Evolutionary conservation across 2,888 invertebrate species (phyloP), one percentile per base, ranked within the genome.

Genomic region (Apomyelois bistriatella): DNA sequence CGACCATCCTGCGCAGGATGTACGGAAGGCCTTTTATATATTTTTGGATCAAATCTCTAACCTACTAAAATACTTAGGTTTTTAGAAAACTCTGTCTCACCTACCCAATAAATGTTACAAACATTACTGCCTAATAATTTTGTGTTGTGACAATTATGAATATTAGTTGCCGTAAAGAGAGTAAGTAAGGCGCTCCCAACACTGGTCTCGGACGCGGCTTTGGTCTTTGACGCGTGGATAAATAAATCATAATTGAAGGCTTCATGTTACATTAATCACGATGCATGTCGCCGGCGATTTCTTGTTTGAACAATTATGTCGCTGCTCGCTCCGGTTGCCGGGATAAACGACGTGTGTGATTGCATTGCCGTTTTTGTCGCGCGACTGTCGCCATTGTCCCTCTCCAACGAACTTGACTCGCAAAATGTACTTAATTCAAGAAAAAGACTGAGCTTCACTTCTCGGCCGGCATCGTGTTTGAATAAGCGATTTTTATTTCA

Each of bases 231-330:
- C 62, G 70, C 60, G 65, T 72, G 63, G 70, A 70, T 73, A 78
- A 76, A 81, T 85, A 76, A 85, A 84, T 83, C 74, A 79, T 76
- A 73, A 72, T 72, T 68, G 43, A 64, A 71, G 70, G 65, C 69
- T 72, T 60, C 58, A 65, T 58, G 60, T 65, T 69, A 68, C 75
- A 85, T 86, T 83, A 79, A 85, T 85, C 82, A 82, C 76, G 78
- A 79, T 70, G 79, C 74, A 74, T 76, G 74, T 70, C 68, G 66
- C 42, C 55, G 59, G 58, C 60, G 55, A 53, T 58, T 61, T 57
- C 65, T 60, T 67, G 68, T 70, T 73, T 70, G 66, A n/a, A 66
- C 63, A 61, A 72, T 71, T 66, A 64, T 60, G 63, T 57, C 62
- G 58, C 59, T 61, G 64, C 59, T 50, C 41, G 54, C 61, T 58